These are phyloP conservation scores for Phalloptychus januarius DNA, from an alignment of 2,797 vertebrate species.

Conservation along the genomic window DNA sequence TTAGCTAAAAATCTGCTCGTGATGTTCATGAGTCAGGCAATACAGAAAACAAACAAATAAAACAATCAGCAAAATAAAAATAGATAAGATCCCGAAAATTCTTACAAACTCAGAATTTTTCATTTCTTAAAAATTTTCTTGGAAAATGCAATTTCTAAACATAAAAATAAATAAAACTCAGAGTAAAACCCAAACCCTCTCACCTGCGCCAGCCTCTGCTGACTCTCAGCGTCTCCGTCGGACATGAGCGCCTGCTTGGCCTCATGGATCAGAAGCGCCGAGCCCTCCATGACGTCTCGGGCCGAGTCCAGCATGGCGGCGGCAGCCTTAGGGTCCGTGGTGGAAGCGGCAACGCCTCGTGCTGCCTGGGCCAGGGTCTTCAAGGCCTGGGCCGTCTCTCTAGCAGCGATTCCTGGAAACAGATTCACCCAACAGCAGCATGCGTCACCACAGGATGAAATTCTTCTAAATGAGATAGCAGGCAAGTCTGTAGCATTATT, in stretches of 20 bases:
- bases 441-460: no score
- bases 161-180: background rate
- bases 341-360: slow-evolving; percentile 93
- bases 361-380: slow-evolving; percentile 94
- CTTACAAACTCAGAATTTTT: background rate
- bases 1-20: slow-evolving; percentile 25
- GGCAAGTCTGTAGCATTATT: background rate
- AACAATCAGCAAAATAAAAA: background rate
- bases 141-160: background rate
- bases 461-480: no score
- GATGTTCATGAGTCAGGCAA: slow-evolving; percentile 41
- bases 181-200: slow-evolving; percentile 28
- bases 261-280: slow-evolving; percentile 94
- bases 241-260: slow-evolving; percentile 92
- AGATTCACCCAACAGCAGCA: background rate
- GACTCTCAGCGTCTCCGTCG: slow-evolving; percentile 93
- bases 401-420: slow-evolving; percentile 90
- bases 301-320: slow-evolving; percentile 96
- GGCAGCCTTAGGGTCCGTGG: slow-evolving; percentile 85
- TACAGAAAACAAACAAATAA: background rate
- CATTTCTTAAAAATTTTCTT: background rate
- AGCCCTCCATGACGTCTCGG: slow-evolving; percentile 97
- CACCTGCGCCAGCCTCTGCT: slow-evolving; percentile 97
- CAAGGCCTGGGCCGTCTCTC: slow-evolving; percentile 96
- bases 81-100: background rate